Conservation (phyloP, 1,140 invertebrate species). For the Drosophila miranda region DNA sequence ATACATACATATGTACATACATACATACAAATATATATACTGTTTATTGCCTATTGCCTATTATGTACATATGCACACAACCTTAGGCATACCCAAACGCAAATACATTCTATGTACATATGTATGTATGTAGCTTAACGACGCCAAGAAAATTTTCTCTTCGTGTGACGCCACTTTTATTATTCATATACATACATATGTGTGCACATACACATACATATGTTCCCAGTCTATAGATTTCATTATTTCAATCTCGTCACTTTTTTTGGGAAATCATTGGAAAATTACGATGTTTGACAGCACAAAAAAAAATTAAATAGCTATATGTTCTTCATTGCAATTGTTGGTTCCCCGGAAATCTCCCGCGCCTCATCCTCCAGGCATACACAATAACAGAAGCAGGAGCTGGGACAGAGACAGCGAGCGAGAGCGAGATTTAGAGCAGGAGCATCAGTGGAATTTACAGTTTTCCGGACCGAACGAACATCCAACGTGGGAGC, state of each 20-base stretch:
- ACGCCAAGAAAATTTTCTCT: constrained; percentile 58
- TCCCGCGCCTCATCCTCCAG: constrained; percentile 20
- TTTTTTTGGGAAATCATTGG: not conserved
- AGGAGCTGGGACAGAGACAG: constrained; percentile 18
- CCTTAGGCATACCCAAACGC: not conserved
- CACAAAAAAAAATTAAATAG: not conserved
- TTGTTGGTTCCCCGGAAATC: constrained; percentile 36
- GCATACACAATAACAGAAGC: constrained; percentile 41
- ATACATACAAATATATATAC: too few relatives aligned
- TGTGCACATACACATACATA: not conserved
- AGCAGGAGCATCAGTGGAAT: too few relatives aligned
- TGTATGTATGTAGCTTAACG: constrained; percentile 16
- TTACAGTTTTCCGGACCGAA: too few relatives aligned
- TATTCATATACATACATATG: not conserved
- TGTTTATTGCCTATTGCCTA: too few relatives aligned
- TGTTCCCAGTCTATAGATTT: not conserved
- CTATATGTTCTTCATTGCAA: not conserved
- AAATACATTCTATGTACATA: not conserved
- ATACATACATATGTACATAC: too few relatives aligned
- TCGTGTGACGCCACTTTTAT: constrained; percentile 49
- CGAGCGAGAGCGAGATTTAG: too few relatives aligned
- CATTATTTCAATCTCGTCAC: not conserved
- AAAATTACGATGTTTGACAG: too few relatives aligned
- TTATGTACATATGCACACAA: too few relatives aligned
- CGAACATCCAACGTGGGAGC: too few relatives aligned